These are phyloP conservation scores for Carcinoscorpius rotundicauda DNA, from an alignment of 1,140 invertebrate genomes.

Conservation along the genomic window DNA sequence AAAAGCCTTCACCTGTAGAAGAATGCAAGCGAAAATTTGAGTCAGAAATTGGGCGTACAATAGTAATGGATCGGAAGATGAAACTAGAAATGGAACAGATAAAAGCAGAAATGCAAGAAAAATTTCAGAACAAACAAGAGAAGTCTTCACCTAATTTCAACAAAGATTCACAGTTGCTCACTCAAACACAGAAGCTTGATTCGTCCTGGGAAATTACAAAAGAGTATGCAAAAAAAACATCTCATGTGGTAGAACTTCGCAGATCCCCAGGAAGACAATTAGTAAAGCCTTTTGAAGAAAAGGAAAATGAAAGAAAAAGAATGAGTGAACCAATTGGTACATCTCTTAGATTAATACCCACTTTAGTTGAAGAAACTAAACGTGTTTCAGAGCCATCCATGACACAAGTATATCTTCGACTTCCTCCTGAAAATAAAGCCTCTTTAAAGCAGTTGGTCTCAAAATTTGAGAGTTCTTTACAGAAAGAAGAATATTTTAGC, in stretches of 20 bases:
- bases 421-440: slow-evolving; percentile 26
- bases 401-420: slow-evolving; percentile 1
- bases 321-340: slow-evolving; percentile 3
- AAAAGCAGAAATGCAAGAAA: slow-evolving; percentile 17
- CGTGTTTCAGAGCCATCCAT: neutral
- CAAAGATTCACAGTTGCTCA: neutral
- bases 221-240: slow-evolving; percentile 11
- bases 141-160: neutral
- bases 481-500: no score
- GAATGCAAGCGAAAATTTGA: slow-evolving; percentile 37
- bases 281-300: slow-evolving; percentile 3
- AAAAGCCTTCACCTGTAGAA: slow-evolving; percentile 22
- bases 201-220: slow-evolving; percentile 1
- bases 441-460: slow-evolving; percentile 35
- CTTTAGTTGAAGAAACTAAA: slow-evolving; percentile 5
- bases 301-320: slow-evolving; percentile 1
- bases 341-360: neutral
- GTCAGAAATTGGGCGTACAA: slow-evolving; percentile 42
- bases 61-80: slow-evolving; percentile 39
- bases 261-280: slow-evolving; percentile 5
- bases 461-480: slow-evolving; percentile 28
- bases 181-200: neutral
- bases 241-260: slow-evolving; percentile 7
- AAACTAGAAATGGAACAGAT: slow-evolving; percentile 37
- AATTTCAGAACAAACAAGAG: neutral